These are phyloP conservation scores for Eremophila alpestris DNA, from an alignment of 2,797 vertebrate genomes.

Conservation along the genomic window DNA sequence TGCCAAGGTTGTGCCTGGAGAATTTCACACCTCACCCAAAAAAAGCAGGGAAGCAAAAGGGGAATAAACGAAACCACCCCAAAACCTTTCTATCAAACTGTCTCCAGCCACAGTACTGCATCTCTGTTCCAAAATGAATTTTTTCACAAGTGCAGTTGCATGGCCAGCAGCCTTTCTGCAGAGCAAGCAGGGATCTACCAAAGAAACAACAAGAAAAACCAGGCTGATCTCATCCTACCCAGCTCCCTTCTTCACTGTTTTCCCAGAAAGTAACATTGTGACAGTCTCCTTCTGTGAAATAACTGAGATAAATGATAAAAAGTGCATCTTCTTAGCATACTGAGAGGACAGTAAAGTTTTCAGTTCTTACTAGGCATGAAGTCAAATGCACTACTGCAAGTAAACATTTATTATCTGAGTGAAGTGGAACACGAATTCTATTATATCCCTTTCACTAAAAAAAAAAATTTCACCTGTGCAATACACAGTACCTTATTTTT, in stretches of 20 bases:
- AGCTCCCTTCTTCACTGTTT: not conserved
- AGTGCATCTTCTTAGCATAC: not conserved
- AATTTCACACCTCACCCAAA: not conserved
- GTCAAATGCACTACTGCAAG: not conserved
- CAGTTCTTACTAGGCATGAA: not conserved
- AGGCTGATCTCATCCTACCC: not conserved
- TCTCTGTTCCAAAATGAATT: not conserved
- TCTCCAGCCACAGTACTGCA: not conserved
- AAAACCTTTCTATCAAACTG: not conserved
- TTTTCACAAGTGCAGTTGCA: not conserved
- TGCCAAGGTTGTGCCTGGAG: not conserved
- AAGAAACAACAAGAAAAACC: not conserved
- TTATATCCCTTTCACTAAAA: not conserved
- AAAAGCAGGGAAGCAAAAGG: not conserved
- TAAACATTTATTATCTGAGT: not conserved
- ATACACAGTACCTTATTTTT: not conserved
- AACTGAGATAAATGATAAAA: not conserved
- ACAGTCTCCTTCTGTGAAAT: not conserved
- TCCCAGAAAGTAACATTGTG: not conserved
- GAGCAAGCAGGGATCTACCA: not conserved
- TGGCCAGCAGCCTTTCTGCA: not conserved
- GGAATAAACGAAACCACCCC: accelerated
- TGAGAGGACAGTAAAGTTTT: not conserved
- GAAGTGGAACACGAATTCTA: not conserved
- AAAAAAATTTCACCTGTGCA: not conserved